Percentiles rank a stretch among this genome's conserved stretches.
Evolutionary conservation across 2,797 vertebrate genomes (phyloP).

Genomic region (Amphiprion clarkii): DNA sequence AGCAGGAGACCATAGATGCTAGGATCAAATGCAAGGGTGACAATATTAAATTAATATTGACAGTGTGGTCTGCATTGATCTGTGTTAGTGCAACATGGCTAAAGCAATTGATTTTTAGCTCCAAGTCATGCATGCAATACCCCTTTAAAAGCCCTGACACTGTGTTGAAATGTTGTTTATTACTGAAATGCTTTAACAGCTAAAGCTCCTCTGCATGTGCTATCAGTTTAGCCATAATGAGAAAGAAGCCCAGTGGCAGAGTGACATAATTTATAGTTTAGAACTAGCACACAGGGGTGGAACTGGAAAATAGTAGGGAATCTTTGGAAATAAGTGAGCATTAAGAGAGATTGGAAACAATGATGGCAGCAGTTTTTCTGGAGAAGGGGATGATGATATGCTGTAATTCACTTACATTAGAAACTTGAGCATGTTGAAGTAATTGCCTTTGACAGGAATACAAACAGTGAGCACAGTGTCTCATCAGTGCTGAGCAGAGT

Average conservation of each 20-base stretch:
- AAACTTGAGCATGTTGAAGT: slow-evolving; percentile 54
- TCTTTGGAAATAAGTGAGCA: slow-evolving; percentile 47
- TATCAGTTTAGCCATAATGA: slow-evolving; percentile 61
- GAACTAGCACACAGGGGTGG: slow-evolving; percentile 47
- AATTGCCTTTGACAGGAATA: slow-evolving; percentile 51
- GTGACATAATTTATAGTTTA: slow-evolving; percentile 65
- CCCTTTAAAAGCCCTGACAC: slow-evolving; percentile 40
- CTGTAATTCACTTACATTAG: slow-evolving; percentile 48
- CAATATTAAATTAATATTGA: slow-evolving; percentile 7
- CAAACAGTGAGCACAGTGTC: slow-evolving; percentile 50
- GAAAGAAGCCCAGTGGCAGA: slow-evolving; percentile 51
- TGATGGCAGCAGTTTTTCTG: slow-evolving; percentile 40
- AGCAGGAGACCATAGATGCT: neutral
- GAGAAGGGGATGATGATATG: slow-evolving; percentile 32
- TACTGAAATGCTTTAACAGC: slow-evolving; percentile 46
- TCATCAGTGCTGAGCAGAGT: slow-evolving; percentile 36
- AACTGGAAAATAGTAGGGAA: slow-evolving; percentile 59
- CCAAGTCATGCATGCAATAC: neutral
- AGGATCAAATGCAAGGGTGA: slow-evolving; percentile 4
- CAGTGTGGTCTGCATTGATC: slow-evolving; percentile 22
- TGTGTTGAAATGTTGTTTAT: slow-evolving; percentile 41
- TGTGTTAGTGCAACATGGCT: slow-evolving; percentile 18
- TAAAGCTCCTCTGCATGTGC: slow-evolving; percentile 46
- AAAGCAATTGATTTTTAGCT: slow-evolving; percentile 42
- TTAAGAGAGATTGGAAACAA: slow-evolving; percentile 45